These are phyloP conservation scores for Conger conger DNA, from an alignment of 2,113 vertebrate species.

Conservation along the genomic window DNA sequence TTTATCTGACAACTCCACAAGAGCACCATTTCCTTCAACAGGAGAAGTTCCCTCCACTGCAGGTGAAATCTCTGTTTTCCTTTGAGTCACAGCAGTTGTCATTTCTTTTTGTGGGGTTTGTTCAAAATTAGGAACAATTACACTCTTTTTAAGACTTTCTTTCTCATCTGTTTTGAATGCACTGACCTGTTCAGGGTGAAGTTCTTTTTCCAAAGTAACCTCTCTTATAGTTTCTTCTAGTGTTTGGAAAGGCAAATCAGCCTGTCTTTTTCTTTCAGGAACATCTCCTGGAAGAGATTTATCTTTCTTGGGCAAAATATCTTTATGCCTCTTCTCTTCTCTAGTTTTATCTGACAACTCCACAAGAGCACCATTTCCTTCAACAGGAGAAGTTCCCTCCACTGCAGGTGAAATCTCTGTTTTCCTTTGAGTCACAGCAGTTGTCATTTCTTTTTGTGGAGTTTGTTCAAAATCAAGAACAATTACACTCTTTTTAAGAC, in stretches of 20 bases:
- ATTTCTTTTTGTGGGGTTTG: no score
- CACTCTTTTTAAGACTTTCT: background rate
- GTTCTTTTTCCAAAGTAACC: background rate
- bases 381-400: conserved; percentile 25
- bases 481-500: no score
- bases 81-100: conserved; percentile 30
- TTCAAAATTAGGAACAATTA: background rate
- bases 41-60: conserved; percentile 23
- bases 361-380: conserved; percentile 4
- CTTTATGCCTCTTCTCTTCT: no score
- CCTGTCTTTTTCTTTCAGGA: no score
- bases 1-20: conserved; percentile 14
- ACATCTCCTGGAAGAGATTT: no score
- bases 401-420: conserved; percentile 32
- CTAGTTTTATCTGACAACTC: background rate
- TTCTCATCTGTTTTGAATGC: background rate
- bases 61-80: conserved; percentile 38
- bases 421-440: conserved; percentile 31
- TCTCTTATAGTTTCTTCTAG: background rate
- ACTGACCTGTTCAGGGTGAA: background rate
- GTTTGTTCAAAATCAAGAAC: no score
- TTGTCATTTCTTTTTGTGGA: no score
- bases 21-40: conserved; percentile 8
- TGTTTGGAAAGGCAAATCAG: no score
- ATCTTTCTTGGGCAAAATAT: no score